Conservation (phyloP, 2,113 vertebrate species). For the Meles meles region DNA sequence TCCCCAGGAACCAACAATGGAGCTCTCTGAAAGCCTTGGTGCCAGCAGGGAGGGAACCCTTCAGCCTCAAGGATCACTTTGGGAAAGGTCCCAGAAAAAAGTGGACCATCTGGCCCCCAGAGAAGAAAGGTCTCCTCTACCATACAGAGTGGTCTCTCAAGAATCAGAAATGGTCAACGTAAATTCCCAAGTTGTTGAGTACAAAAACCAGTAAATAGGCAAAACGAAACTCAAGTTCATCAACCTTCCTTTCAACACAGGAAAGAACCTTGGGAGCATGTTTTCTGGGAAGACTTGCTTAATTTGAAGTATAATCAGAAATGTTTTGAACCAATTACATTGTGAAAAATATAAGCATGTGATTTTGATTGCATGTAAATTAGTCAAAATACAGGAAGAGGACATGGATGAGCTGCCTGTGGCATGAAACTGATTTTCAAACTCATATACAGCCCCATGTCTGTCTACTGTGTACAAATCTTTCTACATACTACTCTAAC, state of each 20-base stretch:
- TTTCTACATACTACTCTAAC: background rate
- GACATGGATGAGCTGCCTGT: background rate
- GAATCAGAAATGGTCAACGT: background rate
- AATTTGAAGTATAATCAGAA: background rate
- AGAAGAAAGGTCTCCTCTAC: background rate
- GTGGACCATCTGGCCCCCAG: background rate
- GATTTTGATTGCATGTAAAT: background rate
- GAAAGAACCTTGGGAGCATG: background rate
- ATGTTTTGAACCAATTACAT: background rate
- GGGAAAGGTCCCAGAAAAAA: background rate
- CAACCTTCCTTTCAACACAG: background rate
- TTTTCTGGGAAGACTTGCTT: background rate
- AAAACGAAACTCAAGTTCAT: background rate
- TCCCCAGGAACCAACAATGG: fast-evolving
- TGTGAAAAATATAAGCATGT: background rate
- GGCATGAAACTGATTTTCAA: background rate
- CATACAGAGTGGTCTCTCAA: background rate
- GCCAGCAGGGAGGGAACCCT: fast-evolving
- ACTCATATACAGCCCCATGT: background rate
- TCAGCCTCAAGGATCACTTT: background rate
- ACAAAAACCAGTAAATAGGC: background rate
- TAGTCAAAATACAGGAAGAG: background rate
- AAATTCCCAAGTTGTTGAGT: background rate
- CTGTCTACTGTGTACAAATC: background rate
- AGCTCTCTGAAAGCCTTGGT: background rate